phyloP scores from a whole-genome alignment of 2,888 invertebrate species.

The Panzeria rudis region DNA sequence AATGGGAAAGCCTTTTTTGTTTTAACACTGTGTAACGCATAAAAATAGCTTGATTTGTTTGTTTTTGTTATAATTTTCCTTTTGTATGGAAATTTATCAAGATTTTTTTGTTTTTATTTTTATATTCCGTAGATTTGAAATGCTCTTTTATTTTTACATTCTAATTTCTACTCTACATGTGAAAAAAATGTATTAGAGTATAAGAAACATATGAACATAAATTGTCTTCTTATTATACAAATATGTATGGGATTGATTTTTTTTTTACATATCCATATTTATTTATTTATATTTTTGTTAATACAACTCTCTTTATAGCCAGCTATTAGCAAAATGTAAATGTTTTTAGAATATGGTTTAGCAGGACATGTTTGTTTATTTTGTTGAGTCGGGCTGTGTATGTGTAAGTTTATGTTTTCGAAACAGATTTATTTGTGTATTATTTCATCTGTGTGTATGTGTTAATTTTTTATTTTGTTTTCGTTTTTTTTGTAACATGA shows the following conservation, averaged over 20 bases:
- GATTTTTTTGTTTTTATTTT: conserved; percentile 67
- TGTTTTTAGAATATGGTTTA: conserved; percentile 66
- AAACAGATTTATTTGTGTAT: conserved; percentile 26
- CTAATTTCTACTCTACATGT: background rate
- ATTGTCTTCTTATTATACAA: background rate
- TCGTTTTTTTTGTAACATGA: conserved; percentile 61
- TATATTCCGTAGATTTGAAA: conserved; percentile 39
- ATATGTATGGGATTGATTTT: background rate
- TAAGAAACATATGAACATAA: conserved; percentile 6
- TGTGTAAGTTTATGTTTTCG: conserved; percentile 14
- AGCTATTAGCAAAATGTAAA: conserved; percentile 25
- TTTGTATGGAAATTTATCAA: conserved; percentile 57
- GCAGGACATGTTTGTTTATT: conserved; percentile 61
- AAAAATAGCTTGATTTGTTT: conserved; percentile 22
- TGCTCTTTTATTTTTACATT: background rate
- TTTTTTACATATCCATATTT: no score
- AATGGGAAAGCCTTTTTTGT: background rate
- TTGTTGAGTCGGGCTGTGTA: conserved; percentile 9
- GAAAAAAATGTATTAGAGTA: background rate
- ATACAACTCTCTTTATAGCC: conserved; percentile 40
- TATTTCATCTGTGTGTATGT: conserved; percentile 51
- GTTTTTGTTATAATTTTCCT: conserved; percentile 59
- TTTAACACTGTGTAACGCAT: background rate
- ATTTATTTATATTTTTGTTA: conserved; percentile 5
- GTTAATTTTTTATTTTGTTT: conserved; percentile 44